Conservation (phyloP, 2,888 invertebrate species). For the Cyclophora albipunctata region DNA sequence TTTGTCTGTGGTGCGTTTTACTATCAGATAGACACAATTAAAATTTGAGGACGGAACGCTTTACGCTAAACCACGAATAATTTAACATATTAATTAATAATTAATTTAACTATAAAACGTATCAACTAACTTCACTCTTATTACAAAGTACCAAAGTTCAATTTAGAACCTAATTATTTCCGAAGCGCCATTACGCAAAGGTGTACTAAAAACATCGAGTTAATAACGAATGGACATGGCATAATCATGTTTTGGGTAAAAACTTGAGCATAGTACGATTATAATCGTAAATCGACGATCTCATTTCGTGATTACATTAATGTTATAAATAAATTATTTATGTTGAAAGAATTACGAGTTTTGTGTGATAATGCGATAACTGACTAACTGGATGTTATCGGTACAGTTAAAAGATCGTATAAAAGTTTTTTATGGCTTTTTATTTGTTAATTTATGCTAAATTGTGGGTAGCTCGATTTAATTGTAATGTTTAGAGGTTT, state of each 20-base stretch:
- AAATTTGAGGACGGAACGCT: too few relatives aligned
- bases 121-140: constrained; percentile 10
- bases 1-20: too few relatives aligned
- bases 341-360: constrained; percentile 33
- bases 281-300: constrained; percentile 44
- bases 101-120: neutral
- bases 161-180: too few relatives aligned
- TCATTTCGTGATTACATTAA: constrained; percentile 31
- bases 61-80: constrained; percentile 8
- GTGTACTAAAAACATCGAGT: constrained; percentile 21
- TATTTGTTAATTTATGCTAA: too few relatives aligned
- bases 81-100: constrained; percentile 3
- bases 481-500: too few relatives aligned
- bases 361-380: constrained; percentile 7
- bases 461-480: too few relatives aligned
- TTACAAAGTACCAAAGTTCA: too few relatives aligned
- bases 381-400: constrained; percentile 8
- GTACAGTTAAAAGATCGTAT: constrained; percentile 13
- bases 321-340: constrained; percentile 30
- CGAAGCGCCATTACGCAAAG: neutral
- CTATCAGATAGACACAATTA: too few relatives aligned
- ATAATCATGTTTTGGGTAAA: constrained; percentile 43
- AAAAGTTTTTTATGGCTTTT: constrained; percentile 5
- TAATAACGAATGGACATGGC: constrained; percentile 44
- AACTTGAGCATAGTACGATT: constrained; percentile 37